phyloP scores from a whole-genome alignment of 2,797 vertebrate species.

The Hippoglossus hippoglossus region DNA sequence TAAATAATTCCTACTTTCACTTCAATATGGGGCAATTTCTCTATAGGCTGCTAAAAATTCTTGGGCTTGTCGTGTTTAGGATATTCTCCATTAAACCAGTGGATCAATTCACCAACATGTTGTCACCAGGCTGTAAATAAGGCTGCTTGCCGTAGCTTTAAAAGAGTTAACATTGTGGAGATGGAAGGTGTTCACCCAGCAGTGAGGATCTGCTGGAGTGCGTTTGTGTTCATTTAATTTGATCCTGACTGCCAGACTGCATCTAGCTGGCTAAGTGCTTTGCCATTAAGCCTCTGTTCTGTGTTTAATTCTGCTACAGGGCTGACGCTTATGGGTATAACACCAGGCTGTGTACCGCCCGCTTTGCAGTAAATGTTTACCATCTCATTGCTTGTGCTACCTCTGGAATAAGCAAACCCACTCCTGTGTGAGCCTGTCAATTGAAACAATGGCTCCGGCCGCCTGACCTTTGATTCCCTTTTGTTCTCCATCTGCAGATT shows the following conservation, averaged over 20 bases:
- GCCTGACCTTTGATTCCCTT: conserved; percentile 42
- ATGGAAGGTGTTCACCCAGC: conserved; percentile 56
- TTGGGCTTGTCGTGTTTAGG: background rate
- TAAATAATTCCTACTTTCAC: conserved; percentile 14
- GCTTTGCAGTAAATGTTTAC: conserved; percentile 61
- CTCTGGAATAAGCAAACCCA: conserved; percentile 47
- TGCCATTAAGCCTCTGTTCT: conserved; percentile 66
- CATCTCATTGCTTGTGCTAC: conserved; percentile 28
- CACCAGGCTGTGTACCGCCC: conserved; percentile 48
- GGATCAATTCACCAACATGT: conserved; percentile 24
- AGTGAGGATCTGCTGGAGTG: conserved; percentile 54
- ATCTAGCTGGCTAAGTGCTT: conserved; percentile 68
- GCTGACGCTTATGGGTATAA: conserved; percentile 48
- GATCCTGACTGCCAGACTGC: conserved; percentile 64
- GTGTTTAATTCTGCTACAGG: conserved; percentile 65
- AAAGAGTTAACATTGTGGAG: conserved; percentile 31
- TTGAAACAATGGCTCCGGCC: conserved; percentile 46
- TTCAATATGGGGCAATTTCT: conserved; percentile 3
- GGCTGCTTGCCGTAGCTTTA: conserved; percentile 35
- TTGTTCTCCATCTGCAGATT: conserved; percentile 86
- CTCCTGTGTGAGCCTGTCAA: conserved; percentile 49
- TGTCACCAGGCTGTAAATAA: conserved; percentile 31
- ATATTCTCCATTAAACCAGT: conserved; percentile 9
- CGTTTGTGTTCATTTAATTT: conserved; percentile 69
- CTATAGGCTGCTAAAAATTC: background rate